These are phyloP conservation scores for Oscheius sp. DNA, from an alignment of 1,140 invertebrate genomes.

Conservation along the genomic window DNA sequence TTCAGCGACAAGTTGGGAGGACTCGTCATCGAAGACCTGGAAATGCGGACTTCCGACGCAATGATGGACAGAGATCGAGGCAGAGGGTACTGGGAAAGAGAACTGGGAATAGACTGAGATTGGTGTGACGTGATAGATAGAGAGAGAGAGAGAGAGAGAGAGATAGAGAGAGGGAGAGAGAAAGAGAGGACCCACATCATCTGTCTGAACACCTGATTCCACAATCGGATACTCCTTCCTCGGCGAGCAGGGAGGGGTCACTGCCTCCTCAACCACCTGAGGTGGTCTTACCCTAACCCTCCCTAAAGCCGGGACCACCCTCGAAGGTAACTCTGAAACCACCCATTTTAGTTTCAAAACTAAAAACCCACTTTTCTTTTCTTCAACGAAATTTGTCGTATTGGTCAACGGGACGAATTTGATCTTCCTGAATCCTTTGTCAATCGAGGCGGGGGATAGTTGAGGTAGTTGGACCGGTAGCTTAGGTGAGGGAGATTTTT, in stretches of 20 bases:
- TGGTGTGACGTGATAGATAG: too few species aligned
- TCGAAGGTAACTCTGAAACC: background rate
- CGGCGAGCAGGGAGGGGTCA: conserved; percentile 17
- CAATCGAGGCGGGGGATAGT: background rate
- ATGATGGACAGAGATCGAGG: too few species aligned
- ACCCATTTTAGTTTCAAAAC: too few species aligned
- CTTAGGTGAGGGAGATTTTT: background rate
- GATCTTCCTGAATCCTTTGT: conserved; percentile 2
- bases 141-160: too few species aligned
- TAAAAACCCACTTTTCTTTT: background rate
- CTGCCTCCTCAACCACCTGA: background rate
- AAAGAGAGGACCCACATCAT: conserved; percentile 4
- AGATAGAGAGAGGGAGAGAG: too few species aligned
- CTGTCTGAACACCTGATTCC: conserved; percentile 20
- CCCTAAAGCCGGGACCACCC: background rate
- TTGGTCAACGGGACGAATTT: background rate
- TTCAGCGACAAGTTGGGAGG: conserved; percentile 2
- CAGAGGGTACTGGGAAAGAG: too few species aligned
- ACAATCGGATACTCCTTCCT: conserved; percentile 20
- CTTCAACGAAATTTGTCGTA: background rate
- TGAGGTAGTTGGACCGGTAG: background rate
- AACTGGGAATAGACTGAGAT: too few species aligned
- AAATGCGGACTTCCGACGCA: background rate
- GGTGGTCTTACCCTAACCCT: background rate
- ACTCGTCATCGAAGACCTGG: conserved; percentile 19